phyloP scores from a whole-genome alignment of 2,113 vertebrate genomes.

The Polypterus senegalus region DNA sequence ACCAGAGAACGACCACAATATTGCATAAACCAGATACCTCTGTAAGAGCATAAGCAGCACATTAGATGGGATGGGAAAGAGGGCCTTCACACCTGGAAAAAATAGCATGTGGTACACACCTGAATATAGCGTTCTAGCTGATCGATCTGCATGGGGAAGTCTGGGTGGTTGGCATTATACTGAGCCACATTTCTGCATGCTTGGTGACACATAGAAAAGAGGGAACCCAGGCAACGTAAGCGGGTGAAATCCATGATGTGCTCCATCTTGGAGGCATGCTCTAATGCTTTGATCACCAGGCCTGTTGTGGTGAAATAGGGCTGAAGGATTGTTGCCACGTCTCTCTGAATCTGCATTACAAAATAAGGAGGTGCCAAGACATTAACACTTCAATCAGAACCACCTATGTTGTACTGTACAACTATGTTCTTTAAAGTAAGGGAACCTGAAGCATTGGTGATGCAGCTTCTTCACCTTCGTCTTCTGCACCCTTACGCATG shows the following conservation, averaged over 20 bases:
- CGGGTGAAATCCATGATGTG: constrained; percentile 98
- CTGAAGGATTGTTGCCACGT: constrained; percentile 73
- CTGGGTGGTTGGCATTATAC: constrained; percentile 93
- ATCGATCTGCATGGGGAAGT: constrained; percentile 93
- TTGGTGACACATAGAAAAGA: constrained; percentile 96
- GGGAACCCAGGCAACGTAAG: constrained; percentile 81
- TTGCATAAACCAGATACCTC: constrained; percentile 87
- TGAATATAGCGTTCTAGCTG: constrained; percentile 93
- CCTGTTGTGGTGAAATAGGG: constrained; percentile 91
- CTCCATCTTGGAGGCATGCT: constrained; percentile 89
- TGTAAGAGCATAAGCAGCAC: constrained; percentile 24
- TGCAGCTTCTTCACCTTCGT: constrained; percentile 78
- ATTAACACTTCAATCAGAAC: background rate
- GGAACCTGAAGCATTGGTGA: constrained; percentile 92
- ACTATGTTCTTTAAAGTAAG: background rate
- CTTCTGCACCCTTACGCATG: constrained; percentile 77
- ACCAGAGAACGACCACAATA: constrained; percentile 94
- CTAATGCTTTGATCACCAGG: constrained; percentile 88
- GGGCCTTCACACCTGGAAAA: background rate
- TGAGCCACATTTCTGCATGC: constrained; percentile 88
- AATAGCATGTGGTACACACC: constrained; percentile 39
- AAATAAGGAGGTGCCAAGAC: background rate
- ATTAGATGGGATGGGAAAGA: no score
- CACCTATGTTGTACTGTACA: background rate
- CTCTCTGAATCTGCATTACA: constrained; percentile 76